Percentiles rank a stretch among this genome's conserved stretches.
Conservation (phyloP, 1,140 invertebrate species). For the Drosophila nasuta region DNA sequence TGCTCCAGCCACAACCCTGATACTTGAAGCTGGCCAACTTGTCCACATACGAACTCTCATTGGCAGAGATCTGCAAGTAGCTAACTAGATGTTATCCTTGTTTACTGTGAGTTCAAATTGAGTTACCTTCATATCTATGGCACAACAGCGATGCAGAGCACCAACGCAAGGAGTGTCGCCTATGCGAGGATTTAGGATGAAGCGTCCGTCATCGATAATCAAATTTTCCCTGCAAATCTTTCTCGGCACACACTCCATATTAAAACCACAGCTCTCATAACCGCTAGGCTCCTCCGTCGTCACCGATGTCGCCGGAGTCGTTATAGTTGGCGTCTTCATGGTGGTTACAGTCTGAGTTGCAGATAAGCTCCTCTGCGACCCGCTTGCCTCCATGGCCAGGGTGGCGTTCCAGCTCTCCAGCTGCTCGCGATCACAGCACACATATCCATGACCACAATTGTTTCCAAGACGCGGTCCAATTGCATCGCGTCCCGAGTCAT, state of each 20-base stretch:
- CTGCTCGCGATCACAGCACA: conserved; percentile 63
- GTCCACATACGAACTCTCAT: conserved; percentile 46
- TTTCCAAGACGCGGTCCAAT: conserved; percentile 52
- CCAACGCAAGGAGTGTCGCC: conserved; percentile 34
- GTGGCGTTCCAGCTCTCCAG: conserved; percentile 55
- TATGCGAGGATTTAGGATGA: conserved; percentile 58
- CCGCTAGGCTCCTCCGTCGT: conserved; percentile 26
- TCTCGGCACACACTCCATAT: conserved; percentile 67
- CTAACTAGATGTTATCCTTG: neutral
- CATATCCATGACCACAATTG: conserved; percentile 31
- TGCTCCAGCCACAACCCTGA: conserved; percentile 89
- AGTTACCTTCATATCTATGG: conserved; percentile 49
- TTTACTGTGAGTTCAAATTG: too few species aligned
- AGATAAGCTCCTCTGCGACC: neutral
- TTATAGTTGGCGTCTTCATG: too few species aligned
- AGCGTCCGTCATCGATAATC: conserved; percentile 59
- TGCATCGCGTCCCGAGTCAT: conserved; percentile 50
- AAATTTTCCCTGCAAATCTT: conserved; percentile 54
- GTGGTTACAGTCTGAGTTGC: neutral
- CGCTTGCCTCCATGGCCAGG: neutral
- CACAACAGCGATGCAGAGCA: conserved; percentile 59
- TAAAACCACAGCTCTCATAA: conserved; percentile 61
- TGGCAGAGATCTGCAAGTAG: conserved; percentile 31
- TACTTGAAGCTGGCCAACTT: conserved; percentile 56
- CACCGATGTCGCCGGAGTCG: too few species aligned